phyloP scores from a whole-genome alignment of 2,797 vertebrate genomes.

The Oophaga sylvatica region DNA sequence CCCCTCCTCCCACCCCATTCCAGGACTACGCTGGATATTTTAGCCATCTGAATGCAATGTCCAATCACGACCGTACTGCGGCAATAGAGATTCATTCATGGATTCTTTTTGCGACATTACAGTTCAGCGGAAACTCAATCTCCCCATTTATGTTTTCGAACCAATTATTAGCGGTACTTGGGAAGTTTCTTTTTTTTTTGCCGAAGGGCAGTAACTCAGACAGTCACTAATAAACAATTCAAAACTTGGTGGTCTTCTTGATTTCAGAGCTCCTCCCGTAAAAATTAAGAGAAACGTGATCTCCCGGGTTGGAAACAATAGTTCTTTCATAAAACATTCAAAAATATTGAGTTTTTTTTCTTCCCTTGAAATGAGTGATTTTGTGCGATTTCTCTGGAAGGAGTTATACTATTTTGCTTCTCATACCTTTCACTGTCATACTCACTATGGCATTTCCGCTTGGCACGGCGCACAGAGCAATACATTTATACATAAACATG shows the following conservation, averaged over 20 bases:
- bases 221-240: conserved; percentile 60
- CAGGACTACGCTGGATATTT: conserved; percentile 41
- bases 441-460: conserved; percentile 31
- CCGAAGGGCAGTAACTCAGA: conserved; percentile 58
- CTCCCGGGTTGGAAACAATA: conserved; percentile 35
- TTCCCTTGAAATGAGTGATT: conserved; percentile 35
- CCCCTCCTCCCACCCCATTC: not conserved
- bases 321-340: conserved; percentile 48
- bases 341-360: conserved; percentile 38
- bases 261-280: conserved; percentile 53
- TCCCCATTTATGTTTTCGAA: conserved; percentile 57
- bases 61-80: conserved; percentile 31
- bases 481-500: conserved; percentile 52
- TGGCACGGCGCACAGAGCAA: conserved; percentile 41
- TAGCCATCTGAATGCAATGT: conserved; percentile 20
- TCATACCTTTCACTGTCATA: conserved; percentile 42
- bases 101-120: conserved; percentile 50
- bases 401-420: conserved; percentile 35
- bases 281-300: conserved; percentile 52
- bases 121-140: conserved; percentile 46
- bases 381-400: conserved; percentile 38
- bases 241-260: conserved; percentile 55
- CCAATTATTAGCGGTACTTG: conserved; percentile 55
- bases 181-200: conserved; percentile 48
- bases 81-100: conserved; percentile 41